Conservation (phyloP, 2,888 invertebrate genomes). For the Epinotia demarniana region DNA sequence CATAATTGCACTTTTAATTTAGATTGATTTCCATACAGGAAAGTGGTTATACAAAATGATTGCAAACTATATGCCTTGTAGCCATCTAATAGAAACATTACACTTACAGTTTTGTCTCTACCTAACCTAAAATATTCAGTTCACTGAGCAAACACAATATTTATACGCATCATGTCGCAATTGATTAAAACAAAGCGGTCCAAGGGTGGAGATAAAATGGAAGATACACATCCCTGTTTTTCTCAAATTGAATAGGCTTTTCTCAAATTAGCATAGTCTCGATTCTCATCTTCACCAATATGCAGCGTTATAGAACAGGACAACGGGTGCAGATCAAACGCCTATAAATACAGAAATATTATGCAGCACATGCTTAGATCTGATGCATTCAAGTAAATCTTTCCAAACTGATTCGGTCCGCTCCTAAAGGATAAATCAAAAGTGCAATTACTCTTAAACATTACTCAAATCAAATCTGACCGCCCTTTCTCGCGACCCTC, state of each 20-base stretch:
- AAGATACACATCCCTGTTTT: background rate
- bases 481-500: slow-evolving; percentile 34
- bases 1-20: slow-evolving; percentile 75
- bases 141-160: slow-evolving; percentile 38
- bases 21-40: slow-evolving; percentile 15
- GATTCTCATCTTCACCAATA: slow-evolving; percentile 13
- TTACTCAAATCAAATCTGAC: slow-evolving; percentile 52
- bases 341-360: slow-evolving; percentile 22
- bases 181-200: slow-evolving; percentile 6
- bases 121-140: slow-evolving; percentile 15
- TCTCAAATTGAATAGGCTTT: background rate
- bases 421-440: slow-evolving; percentile 59
- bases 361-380: slow-evolving; percentile 21
- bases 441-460: slow-evolving; percentile 71
- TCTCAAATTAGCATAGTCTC: background rate
- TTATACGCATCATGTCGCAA: slow-evolving; percentile 6
- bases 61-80: slow-evolving; percentile 6
- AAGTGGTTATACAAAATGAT: slow-evolving; percentile 5
- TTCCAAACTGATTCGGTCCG: slow-evolving; percentile 26
- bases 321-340: slow-evolving; percentile 18
- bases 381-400: slow-evolving; percentile 31
- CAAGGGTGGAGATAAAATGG: slow-evolving; percentile 4
- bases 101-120: slow-evolving; percentile 21
- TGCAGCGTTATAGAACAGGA: background rate
- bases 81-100: slow-evolving; percentile 5